A percentile compares a stretch with the other conserved stretches of the same genome.
Evolutionary conservation across 2,113 vertebrate genomes (phyloP).

Genomic region (Dissostichus mawsoni): DNA sequence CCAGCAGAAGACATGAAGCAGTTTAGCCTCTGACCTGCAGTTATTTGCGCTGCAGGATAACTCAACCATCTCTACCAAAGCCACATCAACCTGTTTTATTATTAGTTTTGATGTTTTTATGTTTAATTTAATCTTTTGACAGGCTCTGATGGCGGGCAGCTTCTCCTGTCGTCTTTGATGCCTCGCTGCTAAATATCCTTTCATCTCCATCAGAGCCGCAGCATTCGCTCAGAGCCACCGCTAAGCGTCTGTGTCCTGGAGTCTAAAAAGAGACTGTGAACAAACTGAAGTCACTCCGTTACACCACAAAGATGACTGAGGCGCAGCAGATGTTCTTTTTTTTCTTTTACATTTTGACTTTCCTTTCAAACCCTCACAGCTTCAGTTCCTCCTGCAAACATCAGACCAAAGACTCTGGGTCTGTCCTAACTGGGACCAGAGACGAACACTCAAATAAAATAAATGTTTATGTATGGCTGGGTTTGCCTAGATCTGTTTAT

Average conservation of each 20-base stretch:
- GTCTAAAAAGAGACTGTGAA: constrained; percentile 28
- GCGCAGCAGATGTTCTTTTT: constrained; percentile 23
- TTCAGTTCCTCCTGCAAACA: constrained; percentile 8
- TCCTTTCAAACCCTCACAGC: neutral
- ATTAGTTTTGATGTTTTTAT: constrained; percentile 37
- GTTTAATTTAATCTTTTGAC: constrained; percentile 17
- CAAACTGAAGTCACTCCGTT: constrained; percentile 8
- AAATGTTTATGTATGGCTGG: neutral
- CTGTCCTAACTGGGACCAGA: neutral
- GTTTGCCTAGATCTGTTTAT: neutral
- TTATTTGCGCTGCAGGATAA: neutral
- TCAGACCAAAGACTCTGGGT: neutral
- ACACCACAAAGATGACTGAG: constrained; percentile 6
- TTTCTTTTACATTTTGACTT: constrained; percentile 5
- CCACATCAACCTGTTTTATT: constrained; percentile 1
- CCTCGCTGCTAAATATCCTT: constrained; percentile 32
- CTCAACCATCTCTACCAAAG: constrained; percentile 14
- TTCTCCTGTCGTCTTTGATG: constrained; percentile 46
- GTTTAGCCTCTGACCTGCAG: constrained; percentile 12
- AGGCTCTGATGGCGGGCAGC: constrained; percentile 13
- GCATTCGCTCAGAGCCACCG: constrained; percentile 43
- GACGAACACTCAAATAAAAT: neutral
- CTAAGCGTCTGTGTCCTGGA: constrained; percentile 20
- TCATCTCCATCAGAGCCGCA: constrained; percentile 65
- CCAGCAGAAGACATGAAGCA: constrained; percentile 5